Evolutionary conservation across 2,797 vertebrate species (phyloP).

Genomic region (Aselliscus stoliczkanus): DNA sequence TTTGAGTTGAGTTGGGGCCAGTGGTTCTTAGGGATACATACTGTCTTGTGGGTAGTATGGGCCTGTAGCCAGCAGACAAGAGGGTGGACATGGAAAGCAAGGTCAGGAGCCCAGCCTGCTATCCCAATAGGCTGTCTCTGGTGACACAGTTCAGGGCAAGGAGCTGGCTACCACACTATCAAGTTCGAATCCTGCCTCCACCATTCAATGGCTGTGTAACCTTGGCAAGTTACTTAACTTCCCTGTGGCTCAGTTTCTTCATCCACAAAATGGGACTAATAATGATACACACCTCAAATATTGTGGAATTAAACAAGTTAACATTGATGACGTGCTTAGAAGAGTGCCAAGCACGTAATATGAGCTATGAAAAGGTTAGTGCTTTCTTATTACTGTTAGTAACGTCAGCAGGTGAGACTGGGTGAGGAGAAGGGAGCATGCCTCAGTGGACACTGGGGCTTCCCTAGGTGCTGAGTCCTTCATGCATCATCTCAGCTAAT

Average conservation of each 20-base stretch:
- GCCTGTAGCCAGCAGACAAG: not conserved
- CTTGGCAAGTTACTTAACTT: not conserved
- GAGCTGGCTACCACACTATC: not conserved
- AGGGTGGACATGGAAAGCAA: not conserved
- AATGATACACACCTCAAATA: rapidly evolving
- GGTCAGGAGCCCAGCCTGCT: not conserved
- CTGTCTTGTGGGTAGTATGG: not conserved
- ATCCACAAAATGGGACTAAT: not conserved
- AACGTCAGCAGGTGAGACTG: not conserved
- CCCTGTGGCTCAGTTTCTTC: not conserved
- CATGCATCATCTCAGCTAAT: not conserved
- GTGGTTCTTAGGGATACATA: not conserved
- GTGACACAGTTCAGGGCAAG: not conserved
- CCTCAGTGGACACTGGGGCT: not conserved
- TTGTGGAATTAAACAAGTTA: not conserved
- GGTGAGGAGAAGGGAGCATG: rapidly evolving
- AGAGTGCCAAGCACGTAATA: no score
- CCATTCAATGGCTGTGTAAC: not conserved
- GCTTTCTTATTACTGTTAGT: not conserved
- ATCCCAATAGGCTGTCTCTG: not conserved
- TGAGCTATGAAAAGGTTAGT: not conserved
- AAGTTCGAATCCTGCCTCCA: not conserved
- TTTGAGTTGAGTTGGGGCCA: rapidly evolving
- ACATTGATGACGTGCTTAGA: not conserved
- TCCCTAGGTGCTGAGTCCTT: not conserved